Base-by-base conservation (phyloP, 64 coral and sea anemone species). In the Stichodactyla helianthus region DNA sequence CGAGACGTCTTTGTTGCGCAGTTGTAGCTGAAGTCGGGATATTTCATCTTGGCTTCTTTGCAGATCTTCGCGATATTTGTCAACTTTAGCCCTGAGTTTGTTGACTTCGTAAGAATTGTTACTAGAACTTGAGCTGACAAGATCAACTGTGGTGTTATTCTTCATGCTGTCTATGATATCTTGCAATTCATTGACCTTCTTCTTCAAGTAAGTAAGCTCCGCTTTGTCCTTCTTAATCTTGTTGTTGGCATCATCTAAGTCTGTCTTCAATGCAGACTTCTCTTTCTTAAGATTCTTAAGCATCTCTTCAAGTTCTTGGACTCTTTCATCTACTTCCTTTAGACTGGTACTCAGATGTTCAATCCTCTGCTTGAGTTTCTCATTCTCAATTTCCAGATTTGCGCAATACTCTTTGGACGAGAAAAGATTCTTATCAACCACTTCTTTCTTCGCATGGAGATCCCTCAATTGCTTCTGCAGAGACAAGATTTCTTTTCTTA, bases 1-100 rank as follows among this genome's bases (percentile, higher is more conserved):
- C 23, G 93, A 90, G 26, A 82, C 67, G 17, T 96, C 94, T 79
- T 92, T 96, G 0, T 96, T 91, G 67, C 89, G 88, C 14, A 96
- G 86, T 62, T 85, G 54, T 5, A 96, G 88, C 26, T 96, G 87
- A 0, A 96, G 88, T 54, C 58, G 86, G 6, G 92, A 89, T 55
- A 93, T 82, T 16, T 96, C 88, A 7, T 96, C 88, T 26, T 89
- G 59, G 44, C 88, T 78, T 81, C 89, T 89, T 44, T 96, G 88
- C 19, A 79, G 88, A 71, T 90, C 88, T 74, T 87, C 79, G 1
- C 94, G 91, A 53, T 93, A 96, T 35, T 90, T 89, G 16, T 89
- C 64, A 57, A 92, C 82, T 28, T 96, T 96, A 14, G 86, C 87
- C 15, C 84, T 89, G 20, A 96, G 91, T 14, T 93, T 92, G 18